A percentile compares a stretch with the other conserved stretches of the same genome.
These are phyloP conservation scores for Pheosia gnoma DNA, from an alignment of 2,888 invertebrate genomes.

Conservation along the genomic window DNA sequence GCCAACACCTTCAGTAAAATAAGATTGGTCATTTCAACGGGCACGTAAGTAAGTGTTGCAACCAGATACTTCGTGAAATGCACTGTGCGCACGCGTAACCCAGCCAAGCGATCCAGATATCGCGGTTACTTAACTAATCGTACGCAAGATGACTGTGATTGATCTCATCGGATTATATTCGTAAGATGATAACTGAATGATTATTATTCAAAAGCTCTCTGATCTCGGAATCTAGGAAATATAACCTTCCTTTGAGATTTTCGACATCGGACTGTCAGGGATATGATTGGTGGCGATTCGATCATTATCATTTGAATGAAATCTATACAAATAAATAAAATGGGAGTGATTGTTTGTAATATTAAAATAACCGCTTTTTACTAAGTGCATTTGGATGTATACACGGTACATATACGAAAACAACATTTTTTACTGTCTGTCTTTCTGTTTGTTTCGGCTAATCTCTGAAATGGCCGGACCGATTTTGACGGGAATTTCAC, in stretches of 20 bases:
- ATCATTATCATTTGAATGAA: no score
- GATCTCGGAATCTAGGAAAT: not conserved
- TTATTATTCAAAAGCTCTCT: constrained; percentile 2
- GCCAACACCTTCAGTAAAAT: not conserved
- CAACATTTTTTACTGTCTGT: no score
- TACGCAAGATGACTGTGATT: constrained; percentile 27
- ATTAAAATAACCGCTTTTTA: no score
- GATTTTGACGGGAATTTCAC: no score
- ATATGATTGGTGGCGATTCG: no score
- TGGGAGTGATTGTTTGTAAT: no score
- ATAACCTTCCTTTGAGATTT: not conserved
- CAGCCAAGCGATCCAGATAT: constrained; percentile 19
- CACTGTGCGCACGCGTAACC: constrained; percentile 16
- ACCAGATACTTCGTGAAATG: constrained; percentile 32
- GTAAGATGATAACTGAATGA: constrained; percentile 20
- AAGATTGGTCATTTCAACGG: not conserved
- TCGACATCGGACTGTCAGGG: not conserved
- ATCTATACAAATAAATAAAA: no score
- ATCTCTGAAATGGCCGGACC: no score
- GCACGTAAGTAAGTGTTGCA: constrained; percentile 7
- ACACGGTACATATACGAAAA: no score
- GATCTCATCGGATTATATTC: constrained; percentile 19
- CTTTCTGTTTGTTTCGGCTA: no score
- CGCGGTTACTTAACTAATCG: constrained; percentile 35
- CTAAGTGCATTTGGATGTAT: no score